Conservation (phyloP, 2,113 vertebrate species). For the Pundamilia nyererei region DNA sequence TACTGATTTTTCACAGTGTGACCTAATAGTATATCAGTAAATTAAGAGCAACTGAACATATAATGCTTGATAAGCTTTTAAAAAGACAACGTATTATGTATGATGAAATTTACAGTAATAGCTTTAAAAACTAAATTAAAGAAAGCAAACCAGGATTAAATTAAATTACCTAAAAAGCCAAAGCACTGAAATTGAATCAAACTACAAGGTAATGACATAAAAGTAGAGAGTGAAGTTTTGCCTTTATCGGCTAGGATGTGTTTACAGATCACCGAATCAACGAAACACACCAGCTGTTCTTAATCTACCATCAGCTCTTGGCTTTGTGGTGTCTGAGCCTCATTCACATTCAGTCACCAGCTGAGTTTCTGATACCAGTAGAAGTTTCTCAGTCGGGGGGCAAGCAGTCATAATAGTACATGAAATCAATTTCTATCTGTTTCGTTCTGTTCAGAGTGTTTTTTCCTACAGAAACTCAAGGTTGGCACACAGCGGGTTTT, state of each 20-base stretch:
- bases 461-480: constrained; percentile 1
- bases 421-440: constrained; percentile 31
- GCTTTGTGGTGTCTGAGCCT: background rate
- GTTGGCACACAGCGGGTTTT: background rate
- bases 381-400: background rate
- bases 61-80: background rate
- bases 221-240: background rate
- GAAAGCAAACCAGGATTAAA: background rate
- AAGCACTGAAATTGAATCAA: rapidly evolving
- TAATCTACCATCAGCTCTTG: background rate
- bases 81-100: background rate
- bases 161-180: background rate
- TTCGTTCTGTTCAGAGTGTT: constrained; percentile 16
- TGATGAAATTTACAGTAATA: background rate
- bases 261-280: background rate
- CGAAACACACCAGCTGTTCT: background rate
- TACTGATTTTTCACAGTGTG: background rate
- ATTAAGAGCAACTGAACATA: background rate
- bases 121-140: background rate
- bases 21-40: background rate
- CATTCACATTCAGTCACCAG: background rate
- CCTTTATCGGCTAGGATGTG: background rate
- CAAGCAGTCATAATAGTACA: background rate
- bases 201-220: background rate
- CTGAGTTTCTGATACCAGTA: background rate